phyloP scores from a whole-genome alignment of 2,888 invertebrate genomes.

The Microplitis manilae region DNA sequence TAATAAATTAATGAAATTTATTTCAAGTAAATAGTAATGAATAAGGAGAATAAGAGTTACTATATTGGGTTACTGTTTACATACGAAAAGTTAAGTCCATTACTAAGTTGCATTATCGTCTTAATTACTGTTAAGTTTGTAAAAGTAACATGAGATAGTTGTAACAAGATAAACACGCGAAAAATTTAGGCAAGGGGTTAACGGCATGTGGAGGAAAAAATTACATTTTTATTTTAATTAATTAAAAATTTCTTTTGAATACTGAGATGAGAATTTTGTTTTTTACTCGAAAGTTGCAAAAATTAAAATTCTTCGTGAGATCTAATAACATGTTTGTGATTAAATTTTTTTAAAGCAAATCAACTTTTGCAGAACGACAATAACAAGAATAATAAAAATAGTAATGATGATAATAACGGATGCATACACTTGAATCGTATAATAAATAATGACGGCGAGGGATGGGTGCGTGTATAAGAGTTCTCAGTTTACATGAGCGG shows the following conservation, averaged over 20 bases:
- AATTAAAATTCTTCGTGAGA: too few relatives aligned
- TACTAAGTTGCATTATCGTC: slow-evolving; percentile 30
- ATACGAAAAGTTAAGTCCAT: not conserved
- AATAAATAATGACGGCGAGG: slow-evolving; percentile 34
- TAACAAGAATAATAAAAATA: slow-evolving; percentile 28
- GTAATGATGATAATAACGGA: slow-evolving; percentile 34
- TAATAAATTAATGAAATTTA: not conserved
- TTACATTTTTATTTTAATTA: too few relatives aligned
- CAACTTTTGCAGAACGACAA: not conserved
- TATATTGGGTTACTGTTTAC: not conserved
- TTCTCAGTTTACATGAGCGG: slow-evolving; percentile 9
- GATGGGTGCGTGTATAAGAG: slow-evolving; percentile 23
- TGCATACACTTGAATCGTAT: slow-evolving; percentile 44
- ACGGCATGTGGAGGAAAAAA: too few relatives aligned
- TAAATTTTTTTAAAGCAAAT: slow-evolving; percentile 2
- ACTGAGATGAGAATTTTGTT: too few relatives aligned
- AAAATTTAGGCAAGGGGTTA: slow-evolving; percentile 2
- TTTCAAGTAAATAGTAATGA: not conserved
- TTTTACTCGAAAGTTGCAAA: too few relatives aligned
- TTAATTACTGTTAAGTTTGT: slow-evolving; percentile 39
- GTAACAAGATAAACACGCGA: slow-evolving; percentile 38
- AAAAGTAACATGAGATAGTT: slow-evolving; percentile 34
- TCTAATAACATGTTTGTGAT: too few relatives aligned
- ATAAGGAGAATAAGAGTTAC: not conserved
- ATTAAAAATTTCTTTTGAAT: too few relatives aligned